Evolutionary conservation across 2,888 invertebrate genomes (phyloP).

Genomic region (Macrophya annulata): DNA sequence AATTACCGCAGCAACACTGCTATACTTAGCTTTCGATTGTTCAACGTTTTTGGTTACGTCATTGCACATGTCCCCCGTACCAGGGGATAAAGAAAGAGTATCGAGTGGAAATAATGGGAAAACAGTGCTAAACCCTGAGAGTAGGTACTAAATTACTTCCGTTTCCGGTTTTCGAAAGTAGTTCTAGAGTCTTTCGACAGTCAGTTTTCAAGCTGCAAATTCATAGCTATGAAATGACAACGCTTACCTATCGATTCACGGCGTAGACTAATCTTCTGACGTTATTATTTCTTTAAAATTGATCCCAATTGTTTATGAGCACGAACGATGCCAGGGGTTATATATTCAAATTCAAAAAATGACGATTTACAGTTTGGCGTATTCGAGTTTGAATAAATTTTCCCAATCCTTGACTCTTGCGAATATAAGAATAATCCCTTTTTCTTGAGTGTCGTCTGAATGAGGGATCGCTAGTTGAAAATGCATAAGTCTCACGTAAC

Average conservation of each 20-base stretch:
- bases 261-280: neutral
- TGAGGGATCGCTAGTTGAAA: slow-evolving; percentile 49
- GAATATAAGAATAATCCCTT: neutral
- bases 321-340: neutral
- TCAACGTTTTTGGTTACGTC: slow-evolving; percentile 43
- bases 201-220: slow-evolving; percentile 24
- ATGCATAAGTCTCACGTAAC: slow-evolving; percentile 47
- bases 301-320: slow-evolving; percentile 14
- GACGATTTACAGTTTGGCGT: neutral
- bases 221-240: slow-evolving; percentile 9
- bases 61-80: slow-evolving; percentile 39
- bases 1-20: slow-evolving; percentile 4
- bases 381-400: neutral
- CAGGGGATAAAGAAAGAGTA: neutral
- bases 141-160: slow-evolving; percentile 37
- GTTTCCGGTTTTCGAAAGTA: slow-evolving; percentile 46
- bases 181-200: slow-evolving; percentile 27
- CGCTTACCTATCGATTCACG: slow-evolving; percentile 25
- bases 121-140: slow-evolving; percentile 44
- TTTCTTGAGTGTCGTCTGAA: neutral
- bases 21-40: slow-evolving; percentile 54
- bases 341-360: neutral
- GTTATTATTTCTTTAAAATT: slow-evolving; percentile 5
- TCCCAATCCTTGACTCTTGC: neutral
- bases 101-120: slow-evolving; percentile 27